These are phyloP conservation scores for Girardia tigrina DNA, from an alignment of 2,888 invertebrate species.

Conservation along the genomic window DNA sequence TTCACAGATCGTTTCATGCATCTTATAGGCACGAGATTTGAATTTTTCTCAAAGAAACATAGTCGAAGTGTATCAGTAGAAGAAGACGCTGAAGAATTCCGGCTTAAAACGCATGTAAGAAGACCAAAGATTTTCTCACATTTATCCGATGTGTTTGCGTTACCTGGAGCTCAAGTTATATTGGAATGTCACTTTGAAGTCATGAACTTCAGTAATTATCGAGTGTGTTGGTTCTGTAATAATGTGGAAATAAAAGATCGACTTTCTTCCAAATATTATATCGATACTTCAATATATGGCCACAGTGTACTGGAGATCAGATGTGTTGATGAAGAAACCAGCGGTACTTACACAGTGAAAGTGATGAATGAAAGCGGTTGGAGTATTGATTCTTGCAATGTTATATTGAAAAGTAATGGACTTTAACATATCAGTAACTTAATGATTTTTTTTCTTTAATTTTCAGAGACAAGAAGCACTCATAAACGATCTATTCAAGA, in stretches of 20 bases:
- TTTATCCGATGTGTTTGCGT: not conserved
- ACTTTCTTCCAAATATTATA: not conserved
- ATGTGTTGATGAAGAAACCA: conserved; percentile 3
- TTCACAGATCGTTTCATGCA: not conserved
- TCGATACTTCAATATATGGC: not conserved
- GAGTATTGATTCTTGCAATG: not conserved
- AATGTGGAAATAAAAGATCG: not conserved
- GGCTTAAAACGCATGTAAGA: not conserved
- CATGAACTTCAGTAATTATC: not conserved
- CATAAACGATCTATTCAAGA: not conserved
- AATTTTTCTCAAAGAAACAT: not conserved
- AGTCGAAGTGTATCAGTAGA: not conserved
- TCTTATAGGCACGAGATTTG: not conserved
- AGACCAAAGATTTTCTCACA: not conserved
- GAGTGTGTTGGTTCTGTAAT: not conserved
- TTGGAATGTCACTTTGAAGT: not conserved
- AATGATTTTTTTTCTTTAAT: no score
- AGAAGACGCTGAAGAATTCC: not conserved
- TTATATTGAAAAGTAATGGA: not conserved
- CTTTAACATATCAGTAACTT: no score
- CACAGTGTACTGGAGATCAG: not conserved
- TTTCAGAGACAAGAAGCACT: not conserved
- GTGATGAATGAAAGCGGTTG: not conserved
- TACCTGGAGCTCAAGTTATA: not conserved
- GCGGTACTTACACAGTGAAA: not conserved